These are phyloP conservation scores for Promerops cafer DNA, from an alignment of 2,113 vertebrate genomes.

Conservation along the genomic window DNA sequence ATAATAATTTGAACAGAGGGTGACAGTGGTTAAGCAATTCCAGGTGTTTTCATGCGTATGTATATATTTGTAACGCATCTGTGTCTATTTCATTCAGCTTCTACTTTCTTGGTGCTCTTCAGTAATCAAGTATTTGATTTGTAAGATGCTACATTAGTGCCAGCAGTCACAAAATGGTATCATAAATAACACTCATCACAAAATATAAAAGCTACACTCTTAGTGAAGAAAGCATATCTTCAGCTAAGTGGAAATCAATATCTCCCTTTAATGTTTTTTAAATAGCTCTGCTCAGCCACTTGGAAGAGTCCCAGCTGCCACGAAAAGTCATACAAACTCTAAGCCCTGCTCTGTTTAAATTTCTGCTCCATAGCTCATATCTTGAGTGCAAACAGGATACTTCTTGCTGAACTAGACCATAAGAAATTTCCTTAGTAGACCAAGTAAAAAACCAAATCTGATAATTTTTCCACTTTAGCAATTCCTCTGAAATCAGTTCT, in stretches of 20 bases:
- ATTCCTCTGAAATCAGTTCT: neutral
- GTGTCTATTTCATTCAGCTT: neutral
- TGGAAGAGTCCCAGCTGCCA: neutral
- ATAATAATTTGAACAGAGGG: neutral
- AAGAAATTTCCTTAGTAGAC: neutral
- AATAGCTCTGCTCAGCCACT: neutral
- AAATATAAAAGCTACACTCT: conserved; percentile 3
- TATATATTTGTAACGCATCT: neutral
- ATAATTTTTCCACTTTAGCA: neutral
- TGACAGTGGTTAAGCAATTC: neutral
- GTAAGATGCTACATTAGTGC: conserved; percentile 35
- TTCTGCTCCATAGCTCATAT: neutral
- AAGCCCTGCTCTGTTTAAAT: neutral
- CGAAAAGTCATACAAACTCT: neutral
- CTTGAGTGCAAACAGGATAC: neutral
- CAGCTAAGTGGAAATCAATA: neutral
- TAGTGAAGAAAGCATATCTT: neutral
- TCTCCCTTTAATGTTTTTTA: neutral
- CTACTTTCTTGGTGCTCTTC: neutral
- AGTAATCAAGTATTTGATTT: conserved; percentile 21
- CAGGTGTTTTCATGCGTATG: neutral
- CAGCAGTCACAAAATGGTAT: neutral
- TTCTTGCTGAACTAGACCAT: neutral
- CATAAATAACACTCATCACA: conserved; percentile 7
- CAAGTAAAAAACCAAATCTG: neutral